phyloP scores from a whole-genome alignment of 2,888 invertebrate species.

The Chrysina gloriosa region DNA sequence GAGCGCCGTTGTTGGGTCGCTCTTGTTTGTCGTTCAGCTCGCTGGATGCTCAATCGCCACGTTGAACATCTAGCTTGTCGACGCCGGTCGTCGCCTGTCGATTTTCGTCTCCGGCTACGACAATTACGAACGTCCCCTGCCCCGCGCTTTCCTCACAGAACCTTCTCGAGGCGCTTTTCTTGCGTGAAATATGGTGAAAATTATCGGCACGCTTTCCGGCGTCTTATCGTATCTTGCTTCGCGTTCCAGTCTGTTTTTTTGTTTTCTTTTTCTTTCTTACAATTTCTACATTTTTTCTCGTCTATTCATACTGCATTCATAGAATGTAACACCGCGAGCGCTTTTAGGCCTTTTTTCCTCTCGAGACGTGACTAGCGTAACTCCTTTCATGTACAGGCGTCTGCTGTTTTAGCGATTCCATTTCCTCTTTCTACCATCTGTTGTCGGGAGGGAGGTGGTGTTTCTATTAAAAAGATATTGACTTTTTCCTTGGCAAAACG shows the following conservation, averaged over 20 bases:
- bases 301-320: slow-evolving; percentile 8
- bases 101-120: not conserved
- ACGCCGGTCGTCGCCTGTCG: too few relatives aligned
- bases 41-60: too few relatives aligned
- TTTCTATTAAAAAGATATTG: slow-evolving; percentile 25
- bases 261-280: not conserved
- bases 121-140: slow-evolving; percentile 2
- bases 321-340: not conserved
- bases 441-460: not conserved
- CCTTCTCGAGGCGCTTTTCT: not conserved
- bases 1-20: not conserved
- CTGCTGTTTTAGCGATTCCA: not conserved
- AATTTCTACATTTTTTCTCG: not conserved
- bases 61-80: too few relatives aligned
- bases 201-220: slow-evolving; percentile 33
- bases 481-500: slow-evolving; percentile 23
- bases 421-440: not conserved
- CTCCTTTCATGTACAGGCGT: slow-evolving; percentile 13
- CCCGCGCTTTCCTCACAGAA: not conserved
- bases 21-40: not conserved
- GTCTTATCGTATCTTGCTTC: slow-evolving; percentile 14
- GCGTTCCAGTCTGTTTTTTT: slow-evolving; percentile 2
- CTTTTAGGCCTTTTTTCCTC: slow-evolving; percentile 9
- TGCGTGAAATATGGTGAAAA: slow-evolving; percentile 27
- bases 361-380: slow-evolving; percentile 20